Base-by-base conservation (phyloP, 2,888 invertebrate genomes). In the Drosophila colorata region DNA sequence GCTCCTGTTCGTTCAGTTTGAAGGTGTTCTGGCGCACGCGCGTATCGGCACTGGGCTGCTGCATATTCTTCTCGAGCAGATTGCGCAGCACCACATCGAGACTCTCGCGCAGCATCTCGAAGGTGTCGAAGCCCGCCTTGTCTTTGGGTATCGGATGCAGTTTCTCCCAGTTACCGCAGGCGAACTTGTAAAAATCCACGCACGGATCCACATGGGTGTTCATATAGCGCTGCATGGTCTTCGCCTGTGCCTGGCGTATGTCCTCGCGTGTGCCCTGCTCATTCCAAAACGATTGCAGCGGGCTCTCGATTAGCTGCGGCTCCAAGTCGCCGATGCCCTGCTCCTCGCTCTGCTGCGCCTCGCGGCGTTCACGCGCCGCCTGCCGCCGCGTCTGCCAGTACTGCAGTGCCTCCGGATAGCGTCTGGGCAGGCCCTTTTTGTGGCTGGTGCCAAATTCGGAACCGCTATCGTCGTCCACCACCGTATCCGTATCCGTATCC, bases 121-220 rank as follows among this genome's bases (percentile, higher is more conserved):
- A 98, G 0, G 97, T 98, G 82, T 97, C 97, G 91, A 96, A 98
- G 88, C 96, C 95, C 6, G 96, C 95, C 92, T 97, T 96, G 87
- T 98, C 98, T 52, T 96, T 95, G 2, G 98, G 98, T 86, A 98
- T 97, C 0, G 97, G 96, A 92, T 98, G 96, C 41, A 95, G 93
- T 52, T 95, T 94, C 33, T 95, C 95, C 97, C 97, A 98, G 84
- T 97, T 97, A 0, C 97, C 97, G 90, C 96, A 97, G 0, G 97
- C 96, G 84, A 95, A 97, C 84, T 96, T 95, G 90, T 97, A 97
- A 90, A 97, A 97, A 90, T 97, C 97, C 5, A 94, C 93, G 89
- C 97, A 97, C 0, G 97, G 97, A 89, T 96, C 94, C 0, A 94
- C 94, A 25, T 93, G 93, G 0, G 91, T 92, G 82, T 97, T 96